These are phyloP conservation scores for Perizoma affinitatum DNA, from an alignment of 2,888 invertebrate species.

Conservation along the genomic window DNA sequence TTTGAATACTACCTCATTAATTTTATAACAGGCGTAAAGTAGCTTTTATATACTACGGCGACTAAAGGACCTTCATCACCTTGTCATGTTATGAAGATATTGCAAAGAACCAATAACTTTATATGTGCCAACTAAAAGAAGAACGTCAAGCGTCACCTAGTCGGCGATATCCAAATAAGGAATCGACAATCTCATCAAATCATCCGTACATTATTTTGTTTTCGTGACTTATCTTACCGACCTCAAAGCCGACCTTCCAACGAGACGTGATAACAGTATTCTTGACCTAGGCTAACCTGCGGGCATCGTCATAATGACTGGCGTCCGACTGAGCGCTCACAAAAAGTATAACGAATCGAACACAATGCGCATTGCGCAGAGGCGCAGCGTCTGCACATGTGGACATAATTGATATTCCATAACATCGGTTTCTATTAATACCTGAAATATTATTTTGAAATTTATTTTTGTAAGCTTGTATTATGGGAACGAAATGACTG, in stretches of 20 bases:
- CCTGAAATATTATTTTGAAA: neutral
- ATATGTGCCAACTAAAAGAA: neutral
- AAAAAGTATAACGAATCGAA: constrained; percentile 75
- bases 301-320: constrained; percentile 58
- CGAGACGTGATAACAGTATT: constrained; percentile 40
- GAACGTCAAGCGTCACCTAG: neutral
- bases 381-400: constrained; percentile 45
- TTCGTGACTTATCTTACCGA: constrained; percentile 24
- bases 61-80: constrained; percentile 12
- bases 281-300: constrained; percentile 64
- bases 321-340: constrained; percentile 45
- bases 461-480: too few relatives aligned
- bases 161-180: constrained; percentile 16
- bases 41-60: constrained; percentile 16
- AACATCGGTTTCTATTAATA: constrained; percentile 34
- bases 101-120: constrained; percentile 4
- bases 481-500: too few relatives aligned
- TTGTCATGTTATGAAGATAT: constrained; percentile 8
- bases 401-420: constrained; percentile 39
- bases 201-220: constrained; percentile 10
- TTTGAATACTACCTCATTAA: constrained; percentile 38
- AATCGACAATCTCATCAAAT: constrained; percentile 15
- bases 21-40: constrained; percentile 25
- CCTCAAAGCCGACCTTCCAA: constrained; percentile 23
- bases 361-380: constrained; percentile 55